phyloP scores from a whole-genome alignment of 2,797 vertebrate genomes.

The Enteromius fasciolatus region DNA sequence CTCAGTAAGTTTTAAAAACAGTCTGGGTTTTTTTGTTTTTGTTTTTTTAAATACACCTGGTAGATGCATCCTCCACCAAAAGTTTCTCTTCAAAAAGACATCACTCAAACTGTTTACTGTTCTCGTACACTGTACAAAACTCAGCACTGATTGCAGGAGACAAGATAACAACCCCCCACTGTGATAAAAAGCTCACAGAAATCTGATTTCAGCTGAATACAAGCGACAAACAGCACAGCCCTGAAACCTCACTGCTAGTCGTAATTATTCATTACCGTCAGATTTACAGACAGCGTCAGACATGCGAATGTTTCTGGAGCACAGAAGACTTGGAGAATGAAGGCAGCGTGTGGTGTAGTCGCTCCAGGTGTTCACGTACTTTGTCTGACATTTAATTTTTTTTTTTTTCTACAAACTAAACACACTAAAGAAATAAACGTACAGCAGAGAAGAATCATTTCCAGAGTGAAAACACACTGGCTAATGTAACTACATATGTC shows the following conservation, averaged over 20 bases:
- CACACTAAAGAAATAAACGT: slow-evolving; percentile 38
- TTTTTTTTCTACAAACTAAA: slow-evolving; percentile 11
- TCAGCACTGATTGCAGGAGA: slow-evolving; percentile 58
- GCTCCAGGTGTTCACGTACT: slow-evolving; percentile 41
- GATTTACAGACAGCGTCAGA: slow-evolving; percentile 41
- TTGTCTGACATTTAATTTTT: slow-evolving; percentile 43
- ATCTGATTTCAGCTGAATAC: slow-evolving; percentile 66
- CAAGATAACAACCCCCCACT: slow-evolving; percentile 62
- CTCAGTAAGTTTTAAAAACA: slow-evolving; percentile 14
- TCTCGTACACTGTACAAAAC: slow-evolving; percentile 61
- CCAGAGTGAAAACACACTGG: slow-evolving; percentile 51
- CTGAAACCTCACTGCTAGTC: slow-evolving; percentile 63
- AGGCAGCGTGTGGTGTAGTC: slow-evolving; percentile 33
- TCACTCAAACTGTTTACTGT: slow-evolving; percentile 56
- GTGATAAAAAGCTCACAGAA: slow-evolving; percentile 64
- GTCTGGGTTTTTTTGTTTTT: slow-evolving; percentile 47
- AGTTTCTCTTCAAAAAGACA: slow-evolving; percentile 47
- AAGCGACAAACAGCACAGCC: slow-evolving; percentile 68
- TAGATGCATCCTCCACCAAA: slow-evolving; percentile 43
- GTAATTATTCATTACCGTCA: slow-evolving; percentile 71
- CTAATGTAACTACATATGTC: slow-evolving; percentile 43
- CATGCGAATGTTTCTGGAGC: slow-evolving; percentile 5
- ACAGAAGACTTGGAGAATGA: slow-evolving; percentile 30
- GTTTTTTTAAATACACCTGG: slow-evolving; percentile 48
- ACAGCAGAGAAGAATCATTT: slow-evolving; percentile 48